Base-by-base conservation (phyloP, 2,888 invertebrate species). In the Phanerotoma sp. region DNA sequence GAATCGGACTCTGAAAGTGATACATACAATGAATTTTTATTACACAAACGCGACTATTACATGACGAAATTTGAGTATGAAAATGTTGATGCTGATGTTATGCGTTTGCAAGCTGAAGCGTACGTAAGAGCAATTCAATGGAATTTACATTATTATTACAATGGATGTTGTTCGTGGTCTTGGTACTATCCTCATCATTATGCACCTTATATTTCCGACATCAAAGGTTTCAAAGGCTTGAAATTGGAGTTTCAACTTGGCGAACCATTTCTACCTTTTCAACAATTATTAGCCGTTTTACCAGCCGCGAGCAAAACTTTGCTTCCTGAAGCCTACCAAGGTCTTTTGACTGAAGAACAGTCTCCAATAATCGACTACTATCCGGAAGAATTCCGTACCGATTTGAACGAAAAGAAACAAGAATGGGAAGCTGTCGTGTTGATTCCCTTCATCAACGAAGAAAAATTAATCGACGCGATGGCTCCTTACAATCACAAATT, bases 141-240 rank as follows among this genome's bases (percentile, higher is more conserved):
- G 98, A 94, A 95, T 72, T 80, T 98, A 15, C 84, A 89, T 72
- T 99, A 99, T 77, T 99, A 99, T 77, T 98, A 96, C 78, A 88
- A 93, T 69, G 98, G 98, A 5, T 93, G 96, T 40, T 90, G 91
- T 47, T 96, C 96, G 0, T 99, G 99, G 99, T 91, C 93, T 25
- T 99, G 98, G 98, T 97, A 84, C 79, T 99, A 96, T 78, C 96
- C 96, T 0, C 92, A 93, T 72, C 97, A 99, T 78, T 99, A 98
- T 78, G 92, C 97, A 0, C 98, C 98, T 0, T 97, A 89, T 74
- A 90, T 96, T 64, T 96, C 96, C 3, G 98, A 98, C 75, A 85
- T 98, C 30, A 87, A 85, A 66, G 86, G 88, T 54, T 95, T 97
- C 72, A 82, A 84, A 62, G 79, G 88, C 62, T 78, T 90, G 62